Evolutionary conservation across 2,888 invertebrate genomes (phyloP), one percentile per base, ranked within the genome.

Genomic region (Archaeoteleia sp.): DNA sequence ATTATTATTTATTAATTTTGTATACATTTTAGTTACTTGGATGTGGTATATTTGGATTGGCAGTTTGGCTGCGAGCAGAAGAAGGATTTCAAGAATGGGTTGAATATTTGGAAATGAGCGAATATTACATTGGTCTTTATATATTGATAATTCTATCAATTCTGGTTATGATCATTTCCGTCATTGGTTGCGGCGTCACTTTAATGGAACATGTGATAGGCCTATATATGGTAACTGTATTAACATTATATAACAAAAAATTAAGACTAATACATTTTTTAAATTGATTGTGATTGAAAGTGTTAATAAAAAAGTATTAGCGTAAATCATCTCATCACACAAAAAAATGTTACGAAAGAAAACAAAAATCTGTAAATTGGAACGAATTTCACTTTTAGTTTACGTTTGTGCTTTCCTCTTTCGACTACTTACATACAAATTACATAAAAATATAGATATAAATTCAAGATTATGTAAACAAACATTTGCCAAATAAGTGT

Each of bases 91-190:
- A 91, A 78, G 93, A 94, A 77, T 95, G 94, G 93, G 90, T 95
- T 73, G 88, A 88, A 39, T 90, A 92, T 61, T 85, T 96, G 66
- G 88, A 92, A 60, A 90, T 95, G 35, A 87, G 91, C 70, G 88
- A 91, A 63, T 95, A 93, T 85, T 95, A 95, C 87, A 92, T 91
- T 66, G 96, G 95, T 1, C 88, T 94, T 74, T 96, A 95, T 83
- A 89, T 96, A 65, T 88, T 95, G 67, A 90, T 96, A 55, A 88
- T 91, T 42, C 88, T 89, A 0, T 89, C 94, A 0, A 86, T 93
- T 10, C 84, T 92, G 12, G 89, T 95, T 74, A 91, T 95, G 89
- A 87, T 91, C 1, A 89, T 94, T 8, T 89, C 93, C 0, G 93
- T 95, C 84, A 84, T 95, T 42, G 95, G 95, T 23, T 95, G 95